Percentiles rank a stretch among this genome's conserved stretches.
These are phyloP conservation scores for Lindbergichthys nudifrons DNA, from an alignment of 2,797 vertebrate species.

Conservation along the genomic window DNA sequence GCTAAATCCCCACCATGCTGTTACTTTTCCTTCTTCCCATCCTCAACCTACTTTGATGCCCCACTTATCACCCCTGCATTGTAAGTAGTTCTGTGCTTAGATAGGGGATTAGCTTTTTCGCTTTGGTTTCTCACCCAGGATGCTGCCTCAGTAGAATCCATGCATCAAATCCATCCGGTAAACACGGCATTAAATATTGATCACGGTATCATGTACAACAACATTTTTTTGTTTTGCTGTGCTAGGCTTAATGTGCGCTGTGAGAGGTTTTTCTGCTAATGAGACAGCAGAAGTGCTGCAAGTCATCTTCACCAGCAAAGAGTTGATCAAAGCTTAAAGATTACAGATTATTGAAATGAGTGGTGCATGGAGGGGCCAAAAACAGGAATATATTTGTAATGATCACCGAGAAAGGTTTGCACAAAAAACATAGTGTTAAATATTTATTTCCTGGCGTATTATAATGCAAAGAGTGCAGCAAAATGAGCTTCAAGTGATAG, in stretches of 20 bases:
- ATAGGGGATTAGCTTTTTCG: conserved; percentile 25
- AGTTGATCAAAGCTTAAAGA: conserved; percentile 61
- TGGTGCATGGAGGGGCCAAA: conserved; percentile 34
- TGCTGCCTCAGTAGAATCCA: conserved; percentile 53
- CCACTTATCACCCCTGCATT: conserved; percentile 46
- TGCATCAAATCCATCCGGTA: conserved; percentile 57
- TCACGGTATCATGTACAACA: conserved; percentile 39
- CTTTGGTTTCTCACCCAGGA: conserved; percentile 48
- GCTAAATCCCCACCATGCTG: conserved; percentile 24
- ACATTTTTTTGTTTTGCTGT: conserved; percentile 34
- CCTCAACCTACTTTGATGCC: conserved; percentile 46
- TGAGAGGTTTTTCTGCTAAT: conserved; percentile 52
- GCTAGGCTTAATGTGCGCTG: conserved; percentile 31
- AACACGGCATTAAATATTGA: conserved; percentile 76
- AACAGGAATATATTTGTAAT: conserved; percentile 36
- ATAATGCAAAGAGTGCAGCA: background rate
- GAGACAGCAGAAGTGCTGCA: conserved; percentile 49
- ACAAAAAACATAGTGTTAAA: conserved; percentile 2
- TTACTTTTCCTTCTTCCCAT: background rate
- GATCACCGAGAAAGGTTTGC: conserved; percentile 17
- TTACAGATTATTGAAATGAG: conserved; percentile 56
- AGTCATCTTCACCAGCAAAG: conserved; percentile 27
- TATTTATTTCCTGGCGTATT: conserved; percentile 11
- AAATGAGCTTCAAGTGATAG: conserved; percentile 14
- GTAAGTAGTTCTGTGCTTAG: conserved; percentile 15